Evolutionary conservation across 1,140 invertebrate species (phyloP).

Genomic region (Sminthurides bifidus): DNA sequence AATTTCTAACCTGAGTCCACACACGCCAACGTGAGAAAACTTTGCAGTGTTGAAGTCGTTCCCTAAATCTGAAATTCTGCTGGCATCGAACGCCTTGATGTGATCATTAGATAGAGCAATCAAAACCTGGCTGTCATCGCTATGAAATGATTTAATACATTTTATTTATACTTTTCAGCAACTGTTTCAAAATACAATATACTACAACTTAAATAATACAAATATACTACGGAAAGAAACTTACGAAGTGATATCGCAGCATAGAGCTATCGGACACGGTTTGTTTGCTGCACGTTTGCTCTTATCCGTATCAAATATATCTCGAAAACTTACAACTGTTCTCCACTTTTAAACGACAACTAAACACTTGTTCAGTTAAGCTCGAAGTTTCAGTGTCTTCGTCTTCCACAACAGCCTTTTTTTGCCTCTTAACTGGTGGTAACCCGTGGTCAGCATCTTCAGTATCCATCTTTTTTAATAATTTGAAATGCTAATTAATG

Average conservation of each 20-base stretch:
- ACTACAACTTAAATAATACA: constrained; percentile 1
- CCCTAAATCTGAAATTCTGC: neutral
- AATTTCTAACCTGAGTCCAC: constrained; percentile 15
- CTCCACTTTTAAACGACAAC: constrained; percentile 6
- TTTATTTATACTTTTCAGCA: neutral
- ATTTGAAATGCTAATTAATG: no score
- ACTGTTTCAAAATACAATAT: neutral
- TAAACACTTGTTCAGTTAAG: neutral
- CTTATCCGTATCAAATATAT: neutral
- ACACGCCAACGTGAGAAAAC: constrained; percentile 13
- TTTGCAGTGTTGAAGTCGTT: neutral
- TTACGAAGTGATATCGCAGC: constrained; percentile 11
- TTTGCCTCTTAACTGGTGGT: no score
- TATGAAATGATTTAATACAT: neutral
- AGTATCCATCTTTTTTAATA: no score
- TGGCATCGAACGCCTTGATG: constrained; percentile 8
- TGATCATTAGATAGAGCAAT: constrained; percentile 15
- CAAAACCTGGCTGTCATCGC: neutral
- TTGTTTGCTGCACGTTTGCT: neutral
- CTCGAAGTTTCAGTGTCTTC: constrained; percentile 8
- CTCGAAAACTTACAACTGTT: constrained; percentile 8
- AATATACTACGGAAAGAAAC: neutral
- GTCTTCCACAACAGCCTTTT: constrained; percentile 18
- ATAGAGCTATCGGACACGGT: neutral
- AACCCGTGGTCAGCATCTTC: no score